Percentiles rank a stretch among this genome's conserved stretches.
Conservation (phyloP, 2,113 vertebrate species). For the Callithrix jacchus region DNA sequence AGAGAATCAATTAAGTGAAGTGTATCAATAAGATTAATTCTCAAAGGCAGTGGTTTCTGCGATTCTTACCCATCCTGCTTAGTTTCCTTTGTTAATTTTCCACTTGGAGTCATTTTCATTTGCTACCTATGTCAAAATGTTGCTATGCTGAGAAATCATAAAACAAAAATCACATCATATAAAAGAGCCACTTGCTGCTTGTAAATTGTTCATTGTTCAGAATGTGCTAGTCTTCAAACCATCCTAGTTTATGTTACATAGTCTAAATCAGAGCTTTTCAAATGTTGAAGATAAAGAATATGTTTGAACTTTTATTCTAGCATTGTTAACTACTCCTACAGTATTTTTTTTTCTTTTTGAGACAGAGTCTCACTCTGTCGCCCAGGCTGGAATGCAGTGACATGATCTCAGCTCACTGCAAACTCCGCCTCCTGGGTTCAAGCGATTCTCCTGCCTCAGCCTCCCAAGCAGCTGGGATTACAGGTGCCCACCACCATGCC, state of each 20-base stretch:
- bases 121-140: not conserved
- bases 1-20: not conserved
- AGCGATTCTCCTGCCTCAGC: too few species aligned
- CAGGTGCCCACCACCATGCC: too few species aligned
- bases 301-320: not conserved
- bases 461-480: too few species aligned
- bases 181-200: not conserved
- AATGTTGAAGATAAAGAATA: not conserved
- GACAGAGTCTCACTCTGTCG: too few species aligned
- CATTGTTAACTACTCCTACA: not conserved
- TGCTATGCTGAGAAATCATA: conserved; percentile 48
- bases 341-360: too few species aligned
- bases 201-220: conserved; percentile 2
- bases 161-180: conserved; percentile 34
- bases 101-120: not conserved
- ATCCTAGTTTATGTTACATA: not conserved
- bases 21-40: not conserved
- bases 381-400: too few species aligned
- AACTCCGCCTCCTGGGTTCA: too few species aligned
- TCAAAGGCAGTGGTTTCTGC: not conserved
- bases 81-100: not conserved
- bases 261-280: not conserved
- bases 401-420: too few species aligned
- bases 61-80: not conserved
- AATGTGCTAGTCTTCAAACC: not conserved